Conservation (phyloP, 2,888 invertebrate genomes). For the Oscheius sp. region DNA sequence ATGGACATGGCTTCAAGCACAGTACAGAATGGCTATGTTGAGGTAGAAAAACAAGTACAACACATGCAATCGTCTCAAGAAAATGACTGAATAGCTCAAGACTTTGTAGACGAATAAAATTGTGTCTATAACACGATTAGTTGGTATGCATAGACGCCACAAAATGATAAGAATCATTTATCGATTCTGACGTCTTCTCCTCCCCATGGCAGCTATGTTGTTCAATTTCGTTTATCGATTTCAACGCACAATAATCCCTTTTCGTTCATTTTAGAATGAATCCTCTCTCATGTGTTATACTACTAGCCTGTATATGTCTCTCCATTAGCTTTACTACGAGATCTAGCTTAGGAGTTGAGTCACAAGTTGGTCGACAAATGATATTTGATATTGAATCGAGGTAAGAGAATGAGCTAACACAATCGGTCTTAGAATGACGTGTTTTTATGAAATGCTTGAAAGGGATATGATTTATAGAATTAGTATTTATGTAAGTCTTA, state of each 20-base stretch:
- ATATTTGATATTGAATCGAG: constrained; percentile 24
- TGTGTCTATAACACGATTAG: neutral
- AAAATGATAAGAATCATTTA: neutral
- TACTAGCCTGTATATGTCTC: neutral
- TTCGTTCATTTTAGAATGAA: neutral
- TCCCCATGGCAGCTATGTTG: neutral
- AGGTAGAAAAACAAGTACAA: neutral
- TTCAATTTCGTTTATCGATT: neutral
- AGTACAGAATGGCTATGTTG: neutral
- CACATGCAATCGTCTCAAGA: neutral
- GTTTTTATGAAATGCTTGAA: constrained; percentile 46
- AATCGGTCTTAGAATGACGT: constrained; percentile 34
- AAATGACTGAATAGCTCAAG: neutral
- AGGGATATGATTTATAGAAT: constrained; percentile 38
- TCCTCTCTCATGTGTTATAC: neutral
- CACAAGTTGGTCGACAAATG: constrained; percentile 21
- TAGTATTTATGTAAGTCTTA: constrained; percentile 36
- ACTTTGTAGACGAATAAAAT: constrained; percentile 12
- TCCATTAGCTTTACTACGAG: constrained; percentile 6
- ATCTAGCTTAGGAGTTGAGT: constrained; percentile 14
- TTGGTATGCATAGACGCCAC: neutral
- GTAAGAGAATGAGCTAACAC: neutral
- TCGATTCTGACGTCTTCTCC: neutral
- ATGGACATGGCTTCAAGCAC: neutral
- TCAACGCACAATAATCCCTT: neutral